A percentile compares a stretch with the other conserved stretches of the same genome.
Conservation (phyloP, 2,797 vertebrate genomes). For the Fratercula arctica region DNA sequence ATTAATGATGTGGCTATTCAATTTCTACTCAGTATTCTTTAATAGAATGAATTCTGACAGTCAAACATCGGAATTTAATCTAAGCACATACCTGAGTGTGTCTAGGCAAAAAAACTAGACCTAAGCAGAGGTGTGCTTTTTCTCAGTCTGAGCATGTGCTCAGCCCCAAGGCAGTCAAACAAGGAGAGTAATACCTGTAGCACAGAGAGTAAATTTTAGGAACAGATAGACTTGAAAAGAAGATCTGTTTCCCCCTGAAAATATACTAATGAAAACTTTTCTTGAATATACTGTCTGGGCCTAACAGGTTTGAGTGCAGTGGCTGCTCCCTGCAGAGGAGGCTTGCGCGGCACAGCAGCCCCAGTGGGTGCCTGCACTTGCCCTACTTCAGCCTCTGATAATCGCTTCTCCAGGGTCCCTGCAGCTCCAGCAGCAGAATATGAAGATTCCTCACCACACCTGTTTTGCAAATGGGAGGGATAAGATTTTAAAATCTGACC, state of each 20-base stretch:
- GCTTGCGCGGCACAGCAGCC: accelerated
- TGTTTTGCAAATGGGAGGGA: neutral
- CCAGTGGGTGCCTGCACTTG: accelerated
- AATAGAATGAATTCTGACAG: neutral
- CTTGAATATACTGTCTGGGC: accelerated
- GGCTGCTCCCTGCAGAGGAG: neutral
- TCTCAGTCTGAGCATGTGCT: neutral
- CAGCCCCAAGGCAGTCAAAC: neutral
- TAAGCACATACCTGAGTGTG: neutral
- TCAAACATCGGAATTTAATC: neutral
- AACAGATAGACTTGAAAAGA: neutral
- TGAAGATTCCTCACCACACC: neutral
- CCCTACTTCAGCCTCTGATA: accelerated
- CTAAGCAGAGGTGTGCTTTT: neutral
- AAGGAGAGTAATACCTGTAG: neutral
- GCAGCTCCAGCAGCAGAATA: neutral
- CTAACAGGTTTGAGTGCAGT: neutral
- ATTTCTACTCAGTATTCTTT: neutral
- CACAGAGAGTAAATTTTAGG: neutral
- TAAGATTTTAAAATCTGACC: neutral
- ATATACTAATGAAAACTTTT: neutral
- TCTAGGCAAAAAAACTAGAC: neutral
- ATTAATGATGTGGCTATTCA: neutral
- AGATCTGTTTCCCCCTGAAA: neutral
- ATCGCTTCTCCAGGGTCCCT: accelerated